Evolutionary conservation across 2,888 invertebrate genomes (phyloP), one percentile per base, ranked within the genome.

Genomic region (Sphinx pinastri): DNA sequence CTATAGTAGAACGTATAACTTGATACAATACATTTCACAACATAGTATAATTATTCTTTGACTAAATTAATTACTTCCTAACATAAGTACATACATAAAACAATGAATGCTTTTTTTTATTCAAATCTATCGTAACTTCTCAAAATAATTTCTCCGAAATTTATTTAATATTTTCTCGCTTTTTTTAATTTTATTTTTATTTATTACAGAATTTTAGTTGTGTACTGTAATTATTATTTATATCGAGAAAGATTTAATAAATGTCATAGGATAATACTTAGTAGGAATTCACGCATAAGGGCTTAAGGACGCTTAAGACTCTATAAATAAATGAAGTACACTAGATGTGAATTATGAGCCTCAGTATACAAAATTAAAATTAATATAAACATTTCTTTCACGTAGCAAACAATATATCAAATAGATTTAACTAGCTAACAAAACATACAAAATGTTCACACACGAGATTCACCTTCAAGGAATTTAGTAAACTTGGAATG

Each of bases 401-500:
- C 31, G 31, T 38, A 38, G 58, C 58, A 59, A 59, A 59, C 58
- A 8, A 59, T 59, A 57, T 57, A 55, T 19, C n/a, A 63, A 19
- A 19, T 47, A 57, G 25, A 38, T 60, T 60, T 47, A 60, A 13
- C 63, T 63, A 63, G 49, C 19, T 25, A 63, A 49, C 58, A 49
- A 49, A 78, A 81, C 79, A 81, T 79, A 74, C 79, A 76, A 73
- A 70, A 76, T 73, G 77, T 77, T 74, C 74, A 83, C 79, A 79
- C 73, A 80, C 79, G 84, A 85, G 85, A 84, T 84, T 85, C 84
- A 77, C 77, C 75, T 71, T 74, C 68, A 71, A 76, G 82, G 78
- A 79, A 77, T 77, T 77, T 76, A 76, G 77, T 75, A 75, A 68
- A 68, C 31, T 16, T 67, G 70, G 72, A 79, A 74, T 74, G 74